Evolutionary conservation across 1,140 invertebrate genomes (phyloP), one percentile per base, ranked within the genome.

Genomic region (Polypedilum pembai): DNA sequence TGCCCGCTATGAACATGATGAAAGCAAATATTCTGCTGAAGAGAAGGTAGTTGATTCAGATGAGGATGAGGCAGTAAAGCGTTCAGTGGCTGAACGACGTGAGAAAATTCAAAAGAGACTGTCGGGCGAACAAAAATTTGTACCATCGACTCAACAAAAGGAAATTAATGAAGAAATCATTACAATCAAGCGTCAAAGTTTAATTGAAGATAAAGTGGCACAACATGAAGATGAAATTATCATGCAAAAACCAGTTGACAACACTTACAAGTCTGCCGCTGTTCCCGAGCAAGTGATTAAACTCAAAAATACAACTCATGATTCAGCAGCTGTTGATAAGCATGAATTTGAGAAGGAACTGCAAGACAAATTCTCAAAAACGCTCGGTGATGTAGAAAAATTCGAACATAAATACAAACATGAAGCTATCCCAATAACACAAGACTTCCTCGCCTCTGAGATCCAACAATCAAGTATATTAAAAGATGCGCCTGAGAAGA

Each of bases 1-100:
- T 12, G 40, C 10, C 10, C 73, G 33, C 8, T 40, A 73, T 73
- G 85, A 89, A 80, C 83, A 85, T 77, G 86, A 89, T 78, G 87
- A 90, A 82, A 85, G 86, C 41, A 91, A 91, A 79, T 91, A 91
- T 78, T 89, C 88, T 7, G 89, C 88, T 20, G 89, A 91, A 80
- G 89, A 91, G 77, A 91, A 91, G 78, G 86, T 85, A 24, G 82
- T 90, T 1, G 84, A 87, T 76, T 85, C 84, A 45, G 86, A 87
- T 76, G 85, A 86, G 63, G 88, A 89, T 76, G 89, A 90, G 80
- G 85, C 87, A 77, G 85, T 87, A 24, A 89, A 88, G 76, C 87
- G 87, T 73, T 87, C 87, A 18, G 89, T 90, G 65, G 87, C 87
- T 21, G 88, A 90, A 79, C 83, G 88, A 74, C 87, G 88, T 75